These are phyloP conservation scores for Melolontha melolontha DNA, from an alignment of 2,888 invertebrate species.

Conservation along the genomic window DNA sequence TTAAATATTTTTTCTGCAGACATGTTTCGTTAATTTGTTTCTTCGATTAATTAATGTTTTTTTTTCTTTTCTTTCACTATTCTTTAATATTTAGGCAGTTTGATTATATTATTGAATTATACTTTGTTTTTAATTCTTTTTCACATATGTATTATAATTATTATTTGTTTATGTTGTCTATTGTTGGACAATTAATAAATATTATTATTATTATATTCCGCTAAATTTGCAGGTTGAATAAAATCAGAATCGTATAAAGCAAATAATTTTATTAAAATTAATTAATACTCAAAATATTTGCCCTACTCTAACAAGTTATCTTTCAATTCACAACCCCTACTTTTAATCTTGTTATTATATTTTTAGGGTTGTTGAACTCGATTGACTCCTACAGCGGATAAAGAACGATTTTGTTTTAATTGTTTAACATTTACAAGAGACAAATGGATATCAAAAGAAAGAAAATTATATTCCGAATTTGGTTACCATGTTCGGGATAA, in stretches of 20 bases:
- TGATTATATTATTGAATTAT: too few relatives aligned
- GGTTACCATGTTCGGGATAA: conserved; percentile 1
- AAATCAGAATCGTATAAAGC: neutral
- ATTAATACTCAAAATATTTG: conserved; percentile 4
- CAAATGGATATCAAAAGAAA: neutral
- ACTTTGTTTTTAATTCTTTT: too few relatives aligned
- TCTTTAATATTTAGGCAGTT: too few relatives aligned
- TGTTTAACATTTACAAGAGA: conserved; percentile 12
- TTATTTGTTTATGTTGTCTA: too few relatives aligned
- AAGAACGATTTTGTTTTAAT: conserved; percentile 12
- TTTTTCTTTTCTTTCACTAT: too few relatives aligned
- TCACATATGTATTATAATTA: too few relatives aligned
- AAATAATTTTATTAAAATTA: conserved; percentile 14
- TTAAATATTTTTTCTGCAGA: too few relatives aligned
- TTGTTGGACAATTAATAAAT: too few relatives aligned
- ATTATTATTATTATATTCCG: neutral
- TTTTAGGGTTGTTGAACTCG: conserved; percentile 19
- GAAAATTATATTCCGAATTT: neutral
- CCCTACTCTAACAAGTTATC: neutral
- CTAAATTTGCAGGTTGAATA: neutral
- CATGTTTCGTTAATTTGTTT: too few relatives aligned
- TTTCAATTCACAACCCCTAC: neutral
- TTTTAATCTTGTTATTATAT: neutral
- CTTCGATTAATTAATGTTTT: too few relatives aligned
- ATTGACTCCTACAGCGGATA: conserved; percentile 11